A percentile compares a stretch with the other conserved stretches of the same genome.
phyloP scores from a whole-genome alignment of 2,797 vertebrate genomes.

The Triplophysa yarkandensis region DNA sequence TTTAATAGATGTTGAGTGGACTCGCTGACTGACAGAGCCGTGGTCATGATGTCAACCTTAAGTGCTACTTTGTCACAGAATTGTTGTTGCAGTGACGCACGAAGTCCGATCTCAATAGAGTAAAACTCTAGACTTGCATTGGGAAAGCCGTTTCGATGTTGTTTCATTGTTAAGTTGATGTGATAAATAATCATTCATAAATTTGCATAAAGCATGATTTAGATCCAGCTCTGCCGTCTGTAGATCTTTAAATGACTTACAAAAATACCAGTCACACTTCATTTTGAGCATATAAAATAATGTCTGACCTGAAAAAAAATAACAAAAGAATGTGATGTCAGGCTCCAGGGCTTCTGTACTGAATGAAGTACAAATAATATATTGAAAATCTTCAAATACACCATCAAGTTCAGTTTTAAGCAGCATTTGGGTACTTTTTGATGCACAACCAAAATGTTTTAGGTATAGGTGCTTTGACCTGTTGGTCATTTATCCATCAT shows the following conservation, averaged over 20 bases:
- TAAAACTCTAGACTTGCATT: constrained; percentile 51
- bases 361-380: not conserved
- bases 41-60: constrained; percentile 54
- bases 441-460: not conserved
- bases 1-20: constrained; percentile 49
- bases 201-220: not conserved
- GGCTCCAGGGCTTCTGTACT: not conserved
- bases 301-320: not conserved
- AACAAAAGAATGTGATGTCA: not conserved
- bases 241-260: not conserved
- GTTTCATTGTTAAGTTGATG: not conserved
- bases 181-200: not conserved
- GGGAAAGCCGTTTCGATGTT: constrained; percentile 4
- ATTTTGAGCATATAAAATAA: not conserved
- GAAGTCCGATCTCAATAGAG: constrained; percentile 36
- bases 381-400: not conserved
- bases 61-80: constrained; percentile 52
- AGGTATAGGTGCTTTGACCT: not conserved
- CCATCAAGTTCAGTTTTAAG: not conserved
- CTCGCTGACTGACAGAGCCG: constrained; percentile 38
- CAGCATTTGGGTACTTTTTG: not conserved
- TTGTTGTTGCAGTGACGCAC: constrained; percentile 59
- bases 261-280: not conserved
- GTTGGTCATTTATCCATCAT: not conserved
- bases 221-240: not conserved